Percentiles rank a stretch among this genome's conserved stretches.
Conservation (phyloP, 1,140 invertebrate genomes). For the Aphelinus certus region DNA sequence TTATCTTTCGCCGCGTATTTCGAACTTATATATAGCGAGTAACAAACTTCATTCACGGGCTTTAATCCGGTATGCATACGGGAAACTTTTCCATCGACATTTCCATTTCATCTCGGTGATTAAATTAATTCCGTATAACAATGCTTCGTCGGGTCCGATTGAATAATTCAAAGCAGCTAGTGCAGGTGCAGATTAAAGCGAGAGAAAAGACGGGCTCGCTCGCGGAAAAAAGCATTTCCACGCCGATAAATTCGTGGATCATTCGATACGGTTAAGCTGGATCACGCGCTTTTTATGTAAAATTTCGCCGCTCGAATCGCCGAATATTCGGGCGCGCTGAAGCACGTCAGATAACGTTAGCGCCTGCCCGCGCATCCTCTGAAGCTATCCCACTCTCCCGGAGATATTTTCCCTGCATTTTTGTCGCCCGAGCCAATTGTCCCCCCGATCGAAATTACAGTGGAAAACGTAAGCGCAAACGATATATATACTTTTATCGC, state of each 20-base stretch:
- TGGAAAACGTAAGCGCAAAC: not conserved
- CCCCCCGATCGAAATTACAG: not conserved
- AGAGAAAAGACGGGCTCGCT: slow-evolving; percentile 15
- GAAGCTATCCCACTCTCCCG: not conserved
- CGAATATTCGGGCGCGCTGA: not conserved
- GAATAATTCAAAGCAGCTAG: slow-evolving; percentile 37
- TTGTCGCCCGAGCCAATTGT: not conserved
- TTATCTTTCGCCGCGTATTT: too few species aligned
- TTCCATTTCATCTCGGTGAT: not conserved
- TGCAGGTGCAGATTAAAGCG: slow-evolving; percentile 25
- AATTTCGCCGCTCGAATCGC: not conserved
- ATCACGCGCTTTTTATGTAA: slow-evolving; percentile 17
- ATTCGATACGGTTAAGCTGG: slow-evolving; percentile 28
- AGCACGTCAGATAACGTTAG: slow-evolving; percentile 11
- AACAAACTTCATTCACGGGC: not conserved
- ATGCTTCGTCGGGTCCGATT: slow-evolving; percentile 12
- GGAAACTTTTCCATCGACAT: not conserved
- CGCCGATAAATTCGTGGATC: slow-evolving; percentile 38
- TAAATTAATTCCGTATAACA: slow-evolving; percentile 31
- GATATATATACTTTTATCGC: not conserved
- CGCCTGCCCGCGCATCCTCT: not conserved
- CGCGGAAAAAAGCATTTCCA: slow-evolving; percentile 23
- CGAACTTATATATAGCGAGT: not conserved
- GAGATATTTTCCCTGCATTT: not conserved
- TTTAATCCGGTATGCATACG: not conserved